Evolutionary conservation across 2,113 vertebrate genomes (phyloP).

Genomic region (Grallaria varia): DNA sequence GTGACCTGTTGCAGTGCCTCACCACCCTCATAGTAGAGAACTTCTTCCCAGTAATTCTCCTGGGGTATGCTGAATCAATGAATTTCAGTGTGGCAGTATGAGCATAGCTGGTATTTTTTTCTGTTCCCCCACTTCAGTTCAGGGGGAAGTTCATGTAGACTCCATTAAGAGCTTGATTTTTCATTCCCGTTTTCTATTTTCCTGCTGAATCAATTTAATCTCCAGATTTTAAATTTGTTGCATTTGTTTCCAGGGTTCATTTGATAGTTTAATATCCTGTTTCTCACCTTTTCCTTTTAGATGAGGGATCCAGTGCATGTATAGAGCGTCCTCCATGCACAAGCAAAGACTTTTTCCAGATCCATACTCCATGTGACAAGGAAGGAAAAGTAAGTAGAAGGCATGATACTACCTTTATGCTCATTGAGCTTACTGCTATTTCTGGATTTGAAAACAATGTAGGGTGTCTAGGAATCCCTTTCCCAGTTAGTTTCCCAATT

Average conservation of each 20-base stretch:
- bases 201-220: not conserved
- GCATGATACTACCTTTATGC: not conserved
- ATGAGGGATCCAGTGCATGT: conserved; percentile 85
- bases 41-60: not conserved
- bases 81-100: not conserved
- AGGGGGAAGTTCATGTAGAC: not conserved
- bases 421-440: not conserved
- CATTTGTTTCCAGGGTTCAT: fast-evolving
- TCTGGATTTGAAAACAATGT: not conserved
- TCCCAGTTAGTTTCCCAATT: not conserved
- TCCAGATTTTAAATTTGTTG: not conserved
- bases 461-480: not conserved
- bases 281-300: conserved; percentile 69
- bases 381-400: conserved; percentile 86
- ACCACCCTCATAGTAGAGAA: not conserved
- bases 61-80: not conserved
- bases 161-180: not conserved
- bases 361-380: conserved; percentile 88
- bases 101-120: not conserved
- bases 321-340: conserved; percentile 83
- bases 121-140: fast-evolving
- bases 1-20: not conserved
- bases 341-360: conserved; percentile 91
- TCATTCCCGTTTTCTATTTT: not conserved
- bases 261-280: not conserved